phyloP scores from a whole-genome alignment of 2,113 vertebrate genomes.

The Poeciliopsis prolifica region DNA sequence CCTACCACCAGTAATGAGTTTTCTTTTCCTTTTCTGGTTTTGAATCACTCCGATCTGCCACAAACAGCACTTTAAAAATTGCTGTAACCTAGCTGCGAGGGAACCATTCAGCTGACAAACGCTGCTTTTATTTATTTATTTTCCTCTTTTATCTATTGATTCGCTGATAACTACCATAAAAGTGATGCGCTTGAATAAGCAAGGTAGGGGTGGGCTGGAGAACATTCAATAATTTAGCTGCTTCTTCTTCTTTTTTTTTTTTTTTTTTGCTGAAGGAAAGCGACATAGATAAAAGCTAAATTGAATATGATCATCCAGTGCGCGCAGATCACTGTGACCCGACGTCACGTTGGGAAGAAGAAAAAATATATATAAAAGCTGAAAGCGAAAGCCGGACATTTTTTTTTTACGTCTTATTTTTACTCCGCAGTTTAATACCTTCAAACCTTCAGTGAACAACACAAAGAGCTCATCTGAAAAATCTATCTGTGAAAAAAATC shows the following conservation, averaged over 20 bases:
- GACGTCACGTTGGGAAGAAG: conserved; percentile 13
- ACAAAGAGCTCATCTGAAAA: conserved; percentile 20
- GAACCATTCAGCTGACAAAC: conserved; percentile 47
- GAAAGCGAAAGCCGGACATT: conserved; percentile 8
- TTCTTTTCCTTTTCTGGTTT: conserved; percentile 29
- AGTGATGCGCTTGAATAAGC: conserved; percentile 35
- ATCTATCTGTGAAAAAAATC: not conserved
- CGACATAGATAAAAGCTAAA: conserved; percentile 53
- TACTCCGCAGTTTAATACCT: not conserved
- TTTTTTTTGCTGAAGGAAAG: conserved; percentile 6
- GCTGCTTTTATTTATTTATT: conserved; percentile 2
- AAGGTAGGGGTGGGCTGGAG: not conserved
- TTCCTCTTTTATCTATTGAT: conserved; percentile 50
- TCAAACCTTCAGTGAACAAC: conserved; percentile 29
- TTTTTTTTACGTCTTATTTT: not conserved
- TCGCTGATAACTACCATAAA: conserved; percentile 35
- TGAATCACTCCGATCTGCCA: conserved; percentile 30
- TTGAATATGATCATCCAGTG: conserved; percentile 54
- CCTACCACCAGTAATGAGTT: conserved; percentile 36
- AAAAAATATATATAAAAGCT: conserved; percentile 27
- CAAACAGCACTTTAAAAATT: conserved; percentile 30
- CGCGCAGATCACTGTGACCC: conserved; percentile 43
- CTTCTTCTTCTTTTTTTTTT: not conserved
- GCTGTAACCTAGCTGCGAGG: conserved; percentile 16
- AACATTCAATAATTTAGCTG: conserved; percentile 38